Percentiles rank a stretch among this genome's conserved stretches.
Evolutionary conservation across 2,113 vertebrate genomes (phyloP).

Genomic region (Okapia johnstoni): DNA sequence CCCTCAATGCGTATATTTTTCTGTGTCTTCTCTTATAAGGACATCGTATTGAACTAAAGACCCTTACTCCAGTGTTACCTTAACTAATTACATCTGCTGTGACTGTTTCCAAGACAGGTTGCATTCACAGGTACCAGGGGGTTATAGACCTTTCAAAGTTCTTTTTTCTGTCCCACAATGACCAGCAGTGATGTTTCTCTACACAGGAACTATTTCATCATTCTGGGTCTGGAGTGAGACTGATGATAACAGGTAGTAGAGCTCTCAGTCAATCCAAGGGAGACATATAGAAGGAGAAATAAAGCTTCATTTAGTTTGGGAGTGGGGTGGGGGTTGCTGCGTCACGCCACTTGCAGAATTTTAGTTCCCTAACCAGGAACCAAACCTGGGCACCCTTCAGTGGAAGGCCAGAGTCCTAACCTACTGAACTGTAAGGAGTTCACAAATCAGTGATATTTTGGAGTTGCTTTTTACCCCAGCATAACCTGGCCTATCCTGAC

Average conservation of each 20-base stretch:
- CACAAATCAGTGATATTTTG: background rate
- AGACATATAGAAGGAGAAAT: background rate
- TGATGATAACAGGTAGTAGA: background rate
- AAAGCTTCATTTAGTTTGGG: background rate
- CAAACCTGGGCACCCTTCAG: background rate
- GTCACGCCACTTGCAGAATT: background rate
- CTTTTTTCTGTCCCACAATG: background rate
- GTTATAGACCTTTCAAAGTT: background rate
- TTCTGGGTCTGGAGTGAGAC: background rate
- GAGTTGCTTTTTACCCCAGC: background rate
- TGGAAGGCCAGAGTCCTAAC: background rate
- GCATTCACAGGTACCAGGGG: background rate
- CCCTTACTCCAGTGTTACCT: background rate
- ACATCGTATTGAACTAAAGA: background rate
- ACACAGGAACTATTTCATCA: background rate
- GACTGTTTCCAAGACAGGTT: background rate
- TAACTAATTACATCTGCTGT: background rate
- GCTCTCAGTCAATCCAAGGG: background rate
- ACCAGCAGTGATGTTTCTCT: background rate
- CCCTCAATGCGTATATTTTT: background rate
- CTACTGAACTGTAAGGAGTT: background rate
- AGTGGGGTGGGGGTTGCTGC: background rate
- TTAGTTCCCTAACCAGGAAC: background rate
- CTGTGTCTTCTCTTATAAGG: background rate
- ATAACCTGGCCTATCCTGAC: background rate